phyloP scores from a whole-genome alignment of 2,888 invertebrate genomes.

The Lasioglossum villosulum region DNA sequence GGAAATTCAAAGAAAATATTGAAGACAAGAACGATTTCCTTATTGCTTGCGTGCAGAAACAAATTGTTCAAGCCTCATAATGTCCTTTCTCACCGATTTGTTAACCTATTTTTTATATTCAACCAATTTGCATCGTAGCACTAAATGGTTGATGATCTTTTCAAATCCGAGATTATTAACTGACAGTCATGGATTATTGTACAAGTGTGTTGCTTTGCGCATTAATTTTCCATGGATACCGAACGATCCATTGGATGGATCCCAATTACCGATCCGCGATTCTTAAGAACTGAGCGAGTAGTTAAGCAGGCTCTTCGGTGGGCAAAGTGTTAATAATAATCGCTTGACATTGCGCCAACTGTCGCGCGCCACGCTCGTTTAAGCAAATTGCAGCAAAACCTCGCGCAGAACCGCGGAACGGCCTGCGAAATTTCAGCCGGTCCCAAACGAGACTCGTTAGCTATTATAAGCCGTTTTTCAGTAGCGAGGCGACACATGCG shows the following conservation, averaged over 20 bases:
- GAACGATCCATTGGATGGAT: too few species aligned
- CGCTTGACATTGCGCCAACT: constrained; percentile 74
- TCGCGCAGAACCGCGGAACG: neutral
- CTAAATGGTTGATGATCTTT: too few species aligned
- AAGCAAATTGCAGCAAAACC: constrained; percentile 25
- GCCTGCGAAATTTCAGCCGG: neutral
- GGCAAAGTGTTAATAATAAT: constrained; percentile 76
- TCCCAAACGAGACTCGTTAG: constrained; percentile 36
- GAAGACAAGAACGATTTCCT: neutral
- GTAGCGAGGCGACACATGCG: neutral
- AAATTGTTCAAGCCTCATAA: neutral
- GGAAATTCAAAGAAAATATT: neutral
- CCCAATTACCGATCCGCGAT: too few species aligned
- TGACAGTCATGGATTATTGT: too few species aligned
- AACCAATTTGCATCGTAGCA: too few species aligned
- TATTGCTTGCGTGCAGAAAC: neutral
- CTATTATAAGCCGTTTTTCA: neutral
- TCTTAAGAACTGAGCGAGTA: too few species aligned
- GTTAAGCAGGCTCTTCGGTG: neutral
- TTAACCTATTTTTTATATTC: too few species aligned
- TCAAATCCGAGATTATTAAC: too few species aligned
- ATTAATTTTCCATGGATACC: too few species aligned
- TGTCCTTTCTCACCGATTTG: too few species aligned
- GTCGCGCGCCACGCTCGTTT: constrained; percentile 39
- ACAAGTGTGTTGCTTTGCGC: too few species aligned